These are phyloP conservation scores for Andrena bucephala DNA, from an alignment of 2,888 invertebrate species.

Conservation along the genomic window DNA sequence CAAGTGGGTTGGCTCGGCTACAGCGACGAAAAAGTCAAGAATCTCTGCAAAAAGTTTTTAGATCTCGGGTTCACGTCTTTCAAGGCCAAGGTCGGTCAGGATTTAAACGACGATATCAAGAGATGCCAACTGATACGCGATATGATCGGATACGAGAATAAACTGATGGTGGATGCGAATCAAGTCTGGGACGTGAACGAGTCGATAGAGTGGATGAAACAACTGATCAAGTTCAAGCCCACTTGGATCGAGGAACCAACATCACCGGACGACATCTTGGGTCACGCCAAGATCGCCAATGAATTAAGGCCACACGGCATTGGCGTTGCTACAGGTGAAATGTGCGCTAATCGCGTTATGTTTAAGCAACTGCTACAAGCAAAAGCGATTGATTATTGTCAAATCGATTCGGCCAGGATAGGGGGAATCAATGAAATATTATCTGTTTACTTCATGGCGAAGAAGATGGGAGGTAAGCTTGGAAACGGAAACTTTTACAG, in stretches of 20 bases:
- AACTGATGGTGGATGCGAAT: slow-evolving; percentile 95
- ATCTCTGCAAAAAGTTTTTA: slow-evolving; percentile 90
- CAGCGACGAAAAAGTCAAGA: slow-evolving; percentile 90
- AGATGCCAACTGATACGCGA: slow-evolving; percentile 91
- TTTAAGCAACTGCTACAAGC: slow-evolving; percentile 96
- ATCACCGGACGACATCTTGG: slow-evolving; percentile 95
- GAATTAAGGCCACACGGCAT: slow-evolving; percentile 91
- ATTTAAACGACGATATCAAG: slow-evolving; percentile 91
- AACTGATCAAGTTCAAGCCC: slow-evolving; percentile 90
- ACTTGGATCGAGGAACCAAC: slow-evolving; percentile 98
- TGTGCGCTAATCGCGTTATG: slow-evolving; percentile 96
- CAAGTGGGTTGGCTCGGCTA: slow-evolving; percentile 96
- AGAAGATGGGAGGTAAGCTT: slow-evolving; percentile 91
- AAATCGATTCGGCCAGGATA: slow-evolving; percentile 95
- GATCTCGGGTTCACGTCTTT: slow-evolving; percentile 92
- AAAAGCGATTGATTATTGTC: slow-evolving; percentile 93
- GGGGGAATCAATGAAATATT: slow-evolving; percentile 96
- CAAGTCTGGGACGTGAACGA: slow-evolving; percentile 94
- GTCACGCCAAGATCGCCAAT: slow-evolving; percentile 92
- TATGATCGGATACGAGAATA: slow-evolving; percentile 91
- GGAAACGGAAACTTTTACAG: neutral
- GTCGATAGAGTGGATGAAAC: slow-evolving; percentile 94
- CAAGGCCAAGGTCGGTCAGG: slow-evolving; percentile 95
- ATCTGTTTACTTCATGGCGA: slow-evolving; percentile 95
- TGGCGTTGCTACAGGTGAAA: slow-evolving; percentile 96